Evolutionary conservation across 1,140 invertebrate species (phyloP).

Genomic region (Heliconius eleuchia): DNA sequence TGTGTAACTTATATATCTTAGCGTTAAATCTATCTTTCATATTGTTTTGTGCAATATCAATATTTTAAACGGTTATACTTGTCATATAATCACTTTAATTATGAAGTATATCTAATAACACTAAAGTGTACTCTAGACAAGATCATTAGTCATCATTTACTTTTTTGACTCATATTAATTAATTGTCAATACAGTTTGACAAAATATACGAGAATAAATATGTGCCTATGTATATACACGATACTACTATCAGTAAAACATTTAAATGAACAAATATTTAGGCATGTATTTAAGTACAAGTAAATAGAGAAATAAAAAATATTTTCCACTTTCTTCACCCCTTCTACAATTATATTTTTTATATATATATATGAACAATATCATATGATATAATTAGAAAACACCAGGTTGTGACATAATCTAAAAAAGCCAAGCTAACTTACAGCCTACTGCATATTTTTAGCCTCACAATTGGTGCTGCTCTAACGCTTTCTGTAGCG

Average conservation of each 20-base stretch:
- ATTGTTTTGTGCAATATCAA: background rate
- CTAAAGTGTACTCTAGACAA: slow-evolving; percentile 1
- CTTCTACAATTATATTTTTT: background rate
- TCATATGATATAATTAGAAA: background rate
- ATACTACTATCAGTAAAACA: background rate
- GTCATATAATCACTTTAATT: background rate
- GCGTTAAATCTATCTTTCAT: background rate
- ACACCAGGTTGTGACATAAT: background rate
- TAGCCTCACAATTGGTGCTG: slow-evolving; percentile 54
- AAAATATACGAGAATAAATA: background rate
- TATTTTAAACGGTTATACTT: background rate
- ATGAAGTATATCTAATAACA: background rate
- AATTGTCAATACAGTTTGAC: background rate
- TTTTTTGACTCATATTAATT: slow-evolving; percentile 8
- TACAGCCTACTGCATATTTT: slow-evolving; percentile 49
- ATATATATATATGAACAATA: background rate
- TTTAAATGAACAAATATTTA: background rate
- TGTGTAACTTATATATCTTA: no score
- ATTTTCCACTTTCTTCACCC: background rate
- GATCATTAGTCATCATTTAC: slow-evolving; percentile 4
- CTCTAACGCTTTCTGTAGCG: slow-evolving; percentile 56
- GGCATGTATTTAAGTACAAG: background rate
- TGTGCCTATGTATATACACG: background rate
- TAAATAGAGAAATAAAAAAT: background rate
- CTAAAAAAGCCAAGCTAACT: slow-evolving; percentile 19